phyloP scores from a whole-genome alignment of 2,888 invertebrate species.

The Lasioglossum morio region DNA sequence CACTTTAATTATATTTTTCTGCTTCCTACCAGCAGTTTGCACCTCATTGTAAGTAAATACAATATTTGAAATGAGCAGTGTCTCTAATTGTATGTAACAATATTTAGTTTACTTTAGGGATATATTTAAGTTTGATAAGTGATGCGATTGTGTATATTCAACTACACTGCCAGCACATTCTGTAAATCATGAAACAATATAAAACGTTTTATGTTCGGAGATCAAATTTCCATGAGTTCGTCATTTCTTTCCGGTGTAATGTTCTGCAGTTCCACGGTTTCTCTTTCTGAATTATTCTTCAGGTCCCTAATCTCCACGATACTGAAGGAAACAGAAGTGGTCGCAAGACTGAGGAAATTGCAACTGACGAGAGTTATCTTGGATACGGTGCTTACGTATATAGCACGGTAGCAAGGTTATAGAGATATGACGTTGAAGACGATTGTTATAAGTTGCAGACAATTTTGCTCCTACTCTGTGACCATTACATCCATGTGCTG shows the following conservation, averaged over 20 bases:
- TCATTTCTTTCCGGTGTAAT: background rate
- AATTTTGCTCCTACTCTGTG: constrained; percentile 28
- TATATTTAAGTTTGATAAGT: background rate
- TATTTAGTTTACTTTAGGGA: background rate
- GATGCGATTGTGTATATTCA: no score
- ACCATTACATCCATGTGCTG: constrained; percentile 17
- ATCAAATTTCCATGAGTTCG: background rate
- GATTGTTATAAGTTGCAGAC: constrained; percentile 51
- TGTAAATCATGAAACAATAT: background rate
- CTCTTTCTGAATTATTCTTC: background rate
- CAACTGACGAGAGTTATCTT: constrained; percentile 24
- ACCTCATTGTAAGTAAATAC: background rate
- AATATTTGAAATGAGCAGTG: no score
- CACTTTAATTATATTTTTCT: no score
- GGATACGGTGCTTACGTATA: constrained; percentile 2
- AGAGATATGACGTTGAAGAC: constrained; percentile 26
- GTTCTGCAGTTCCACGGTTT: background rate
- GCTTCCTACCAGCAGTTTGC: background rate
- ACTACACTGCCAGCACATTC: background rate
- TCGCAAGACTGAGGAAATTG: constrained; percentile 29
- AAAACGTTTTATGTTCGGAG: background rate
- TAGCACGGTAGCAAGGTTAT: constrained; percentile 12
- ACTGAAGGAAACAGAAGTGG: background rate
- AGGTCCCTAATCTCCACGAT: background rate
- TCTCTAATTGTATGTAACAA: background rate